These are phyloP conservation scores for Pycnomerus fuliginosus DNA, from an alignment of 2,888 invertebrate genomes.

Conservation along the genomic window DNA sequence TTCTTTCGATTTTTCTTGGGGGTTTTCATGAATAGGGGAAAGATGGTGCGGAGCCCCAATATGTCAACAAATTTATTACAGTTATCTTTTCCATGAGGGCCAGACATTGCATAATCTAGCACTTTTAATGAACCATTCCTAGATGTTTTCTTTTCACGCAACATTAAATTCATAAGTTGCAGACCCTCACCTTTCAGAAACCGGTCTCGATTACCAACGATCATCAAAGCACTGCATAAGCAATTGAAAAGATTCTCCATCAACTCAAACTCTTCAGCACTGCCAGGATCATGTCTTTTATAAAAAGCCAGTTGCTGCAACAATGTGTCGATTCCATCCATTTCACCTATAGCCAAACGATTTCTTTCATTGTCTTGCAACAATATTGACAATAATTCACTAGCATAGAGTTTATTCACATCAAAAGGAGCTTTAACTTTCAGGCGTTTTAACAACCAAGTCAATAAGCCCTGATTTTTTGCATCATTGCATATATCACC, in stretches of 20 bases:
- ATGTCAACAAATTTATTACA: constrained; percentile 98
- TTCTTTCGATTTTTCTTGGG: constrained; percentile 80
- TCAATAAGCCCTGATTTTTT: constrained; percentile 85
- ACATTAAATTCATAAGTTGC: constrained; percentile 99
- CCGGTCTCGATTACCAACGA: constrained; percentile 81
- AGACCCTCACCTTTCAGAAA: constrained; percentile 96
- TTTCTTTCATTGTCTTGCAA: constrained; percentile 88
- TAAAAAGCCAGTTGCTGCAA: constrained; percentile 93
- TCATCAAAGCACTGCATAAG: constrained; percentile 91
- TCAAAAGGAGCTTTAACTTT: constrained; percentile 89
- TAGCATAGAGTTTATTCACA: constrained; percentile 91
- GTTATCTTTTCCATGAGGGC: constrained; percentile 90
- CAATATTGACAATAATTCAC: constrained; percentile 93
- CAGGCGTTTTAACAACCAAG: constrained; percentile 89
- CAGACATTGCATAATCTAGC: constrained; percentile 95
- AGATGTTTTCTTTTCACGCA: constrained; percentile 95
- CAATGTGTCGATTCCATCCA: constrained; percentile 94
- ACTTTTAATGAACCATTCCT: constrained; percentile 96
- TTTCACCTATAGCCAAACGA: constrained; percentile 77
- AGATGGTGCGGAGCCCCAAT: constrained; percentile 91
- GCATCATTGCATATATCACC: constrained; percentile 82
- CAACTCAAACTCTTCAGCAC: constrained; percentile 92
- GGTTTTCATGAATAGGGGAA: constrained; percentile 99
- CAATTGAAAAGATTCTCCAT: constrained; percentile 99
- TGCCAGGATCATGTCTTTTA: constrained; percentile 89